Percentiles rank a stretch among this genome's conserved stretches.
Conservation (phyloP, 2,797 vertebrate genomes). For the Ctenosaura bakeri region DNA sequence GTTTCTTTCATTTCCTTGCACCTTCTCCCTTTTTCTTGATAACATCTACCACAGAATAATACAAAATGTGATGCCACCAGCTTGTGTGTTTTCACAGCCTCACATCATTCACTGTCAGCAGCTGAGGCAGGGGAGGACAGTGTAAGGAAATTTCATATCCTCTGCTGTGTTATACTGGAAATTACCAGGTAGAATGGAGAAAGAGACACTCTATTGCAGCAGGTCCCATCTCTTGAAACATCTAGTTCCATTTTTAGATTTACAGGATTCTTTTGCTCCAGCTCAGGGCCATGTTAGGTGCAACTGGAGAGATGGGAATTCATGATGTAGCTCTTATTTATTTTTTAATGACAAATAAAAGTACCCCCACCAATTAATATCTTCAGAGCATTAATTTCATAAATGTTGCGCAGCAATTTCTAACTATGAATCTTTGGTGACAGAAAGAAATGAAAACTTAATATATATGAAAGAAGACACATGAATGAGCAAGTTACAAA, state of each 20-base stretch:
- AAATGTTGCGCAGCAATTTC: neutral
- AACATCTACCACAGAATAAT: neutral
- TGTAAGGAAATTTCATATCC: neutral
- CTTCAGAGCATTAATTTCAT: neutral
- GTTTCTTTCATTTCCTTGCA: neutral
- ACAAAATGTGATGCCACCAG: neutral
- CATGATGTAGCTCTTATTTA: neutral
- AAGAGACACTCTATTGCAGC: neutral
- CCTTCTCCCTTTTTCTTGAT: neutral
- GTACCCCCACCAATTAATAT: neutral
- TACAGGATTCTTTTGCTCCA: neutral
- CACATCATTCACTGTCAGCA: neutral
- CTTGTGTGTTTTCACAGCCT: neutral
- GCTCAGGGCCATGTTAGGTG: neutral
- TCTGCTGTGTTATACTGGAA: neutral
- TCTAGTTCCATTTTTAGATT: too few species aligned
- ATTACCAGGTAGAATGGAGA: neutral
- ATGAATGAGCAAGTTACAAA: too few species aligned
- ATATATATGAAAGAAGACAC: too few species aligned
- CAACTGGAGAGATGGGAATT: too few species aligned
- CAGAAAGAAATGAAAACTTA: neutral
- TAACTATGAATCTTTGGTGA: neutral
- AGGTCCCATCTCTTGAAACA: neutral
- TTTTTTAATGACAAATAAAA: neutral
- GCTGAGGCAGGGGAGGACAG: neutral